Evolutionary conservation across 2,797 vertebrate genomes (phyloP).

Genomic region (Borostomias antarcticus): DNA sequence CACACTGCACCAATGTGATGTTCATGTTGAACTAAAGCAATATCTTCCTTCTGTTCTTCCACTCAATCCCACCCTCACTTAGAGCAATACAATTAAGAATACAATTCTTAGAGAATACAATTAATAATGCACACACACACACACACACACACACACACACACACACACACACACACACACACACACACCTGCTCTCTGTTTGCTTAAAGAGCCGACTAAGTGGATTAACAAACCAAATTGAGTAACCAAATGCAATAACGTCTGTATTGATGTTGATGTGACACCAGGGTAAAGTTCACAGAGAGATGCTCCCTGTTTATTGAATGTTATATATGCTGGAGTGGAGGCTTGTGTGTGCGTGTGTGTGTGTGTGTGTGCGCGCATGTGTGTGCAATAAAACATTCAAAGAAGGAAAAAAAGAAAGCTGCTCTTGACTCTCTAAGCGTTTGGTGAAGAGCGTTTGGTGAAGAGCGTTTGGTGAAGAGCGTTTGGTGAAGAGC

Average conservation of each 20-base stretch:
- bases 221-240: constrained; percentile 13
- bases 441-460: too few relatives aligned
- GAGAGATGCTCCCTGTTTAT: background rate
- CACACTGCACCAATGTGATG: too few relatives aligned
- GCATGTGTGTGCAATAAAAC: too few relatives aligned
- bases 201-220: constrained; percentile 23
- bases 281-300: background rate
- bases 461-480: too few relatives aligned
- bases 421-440: background rate
- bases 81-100: too few relatives aligned
- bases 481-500: too few relatives aligned
- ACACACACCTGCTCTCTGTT: constrained; percentile 3
- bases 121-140: background rate
- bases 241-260: constrained; percentile 25
- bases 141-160: background rate
- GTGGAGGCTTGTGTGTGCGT: background rate
- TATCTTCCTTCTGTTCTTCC: too few relatives aligned
- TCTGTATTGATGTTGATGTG: background rate
- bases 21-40: too few relatives aligned
- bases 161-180: constrained; percentile 7
- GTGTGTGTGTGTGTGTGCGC: constrained; percentile 16
- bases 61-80: too few relatives aligned
- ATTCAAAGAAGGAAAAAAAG: too few relatives aligned
- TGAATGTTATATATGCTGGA: background rate
- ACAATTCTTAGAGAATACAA: too few relatives aligned